Conservation (phyloP, 2,113 vertebrate species). For the human region GRCh38 chr7:41873501-41874000, state of each 20-base stretch:
- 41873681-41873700: not conserved
- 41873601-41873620: not conserved
- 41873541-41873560: accelerated
- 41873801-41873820: not conserved
- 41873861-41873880: not conserved
- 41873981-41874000: not conserved
- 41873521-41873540: not conserved
- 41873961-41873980: not conserved
- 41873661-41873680: not conserved
- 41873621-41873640: not conserved
- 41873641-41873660: not conserved
- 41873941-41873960: not conserved
- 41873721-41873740: not conserved
- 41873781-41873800: not conserved
- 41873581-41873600: not conserved
- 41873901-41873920: not conserved
- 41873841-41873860: not conserved
- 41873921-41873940: not conserved
- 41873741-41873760: not conserved
- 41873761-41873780: not conserved
- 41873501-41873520: not conserved
- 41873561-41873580: not conserved
- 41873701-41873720: too few species aligned
- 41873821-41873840: not conserved
- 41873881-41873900: not conserved